Evolutionary conservation across 2,797 vertebrate species (phyloP).

Genomic region (Capromys pilorides): DNA sequence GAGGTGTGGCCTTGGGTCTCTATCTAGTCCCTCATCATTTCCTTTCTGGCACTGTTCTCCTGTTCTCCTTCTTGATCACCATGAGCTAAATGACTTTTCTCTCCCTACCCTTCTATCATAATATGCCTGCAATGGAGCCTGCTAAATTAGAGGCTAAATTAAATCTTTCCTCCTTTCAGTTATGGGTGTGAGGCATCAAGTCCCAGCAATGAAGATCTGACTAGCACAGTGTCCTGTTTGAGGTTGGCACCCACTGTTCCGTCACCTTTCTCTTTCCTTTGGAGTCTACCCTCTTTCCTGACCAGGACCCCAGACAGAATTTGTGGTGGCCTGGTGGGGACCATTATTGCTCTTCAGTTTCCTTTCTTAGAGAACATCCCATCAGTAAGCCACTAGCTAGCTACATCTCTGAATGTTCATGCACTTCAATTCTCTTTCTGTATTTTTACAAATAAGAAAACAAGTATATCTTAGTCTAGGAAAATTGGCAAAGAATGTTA

Average conservation of each 20-base stretch:
- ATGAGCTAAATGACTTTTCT: neutral
- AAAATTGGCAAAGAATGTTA: neutral
- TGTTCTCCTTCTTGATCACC: neutral
- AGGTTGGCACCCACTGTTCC: neutral
- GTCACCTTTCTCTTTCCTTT: neutral
- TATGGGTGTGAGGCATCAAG: neutral
- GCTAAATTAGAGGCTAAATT: neutral
- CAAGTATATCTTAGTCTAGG: neutral
- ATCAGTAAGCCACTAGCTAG: neutral
- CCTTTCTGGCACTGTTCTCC: neutral
- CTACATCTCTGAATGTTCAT: neutral
- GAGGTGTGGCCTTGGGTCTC: neutral
- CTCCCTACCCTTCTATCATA: neutral
- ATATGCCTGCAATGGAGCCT: neutral
- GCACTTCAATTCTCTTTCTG: slow-evolving; percentile 30
- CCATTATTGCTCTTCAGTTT: neutral
- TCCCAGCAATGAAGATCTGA: neutral
- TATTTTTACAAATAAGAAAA: slow-evolving; percentile 27
- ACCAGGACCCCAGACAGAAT: neutral
- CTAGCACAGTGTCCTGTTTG: neutral
- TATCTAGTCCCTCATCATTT: neutral
- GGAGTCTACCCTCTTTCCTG: neutral
- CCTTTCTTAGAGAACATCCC: neutral
- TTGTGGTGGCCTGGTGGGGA: neutral
- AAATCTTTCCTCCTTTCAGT: neutral